These are phyloP conservation scores for Girardia tigrina DNA, from an alignment of 2,888 invertebrate species.

Conservation along the genomic window DNA sequence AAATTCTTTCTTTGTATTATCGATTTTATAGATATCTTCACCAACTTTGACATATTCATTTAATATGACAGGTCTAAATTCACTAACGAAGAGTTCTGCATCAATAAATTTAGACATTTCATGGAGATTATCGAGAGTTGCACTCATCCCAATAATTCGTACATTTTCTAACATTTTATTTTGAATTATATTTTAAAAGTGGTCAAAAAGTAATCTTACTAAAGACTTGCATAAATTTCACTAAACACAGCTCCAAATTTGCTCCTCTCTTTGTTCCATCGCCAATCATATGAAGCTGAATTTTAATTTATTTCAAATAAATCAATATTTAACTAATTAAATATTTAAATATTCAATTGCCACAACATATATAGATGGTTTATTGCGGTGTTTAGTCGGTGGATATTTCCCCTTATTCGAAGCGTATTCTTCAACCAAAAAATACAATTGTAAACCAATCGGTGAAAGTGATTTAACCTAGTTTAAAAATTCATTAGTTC, in stretches of 20 bases:
- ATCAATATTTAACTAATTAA: too few species aligned
- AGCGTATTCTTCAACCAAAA: constrained; percentile 85
- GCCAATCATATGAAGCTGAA: constrained; percentile 68
- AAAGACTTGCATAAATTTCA: neutral
- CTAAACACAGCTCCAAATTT: constrained; percentile 58
- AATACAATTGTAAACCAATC: constrained; percentile 71
- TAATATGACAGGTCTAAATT: constrained; percentile 76
- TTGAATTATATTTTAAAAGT: too few species aligned
- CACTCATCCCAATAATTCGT: constrained; percentile 91
- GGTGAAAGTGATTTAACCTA: too few species aligned
- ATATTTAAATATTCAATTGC: too few species aligned
- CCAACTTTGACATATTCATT: constrained; percentile 62
- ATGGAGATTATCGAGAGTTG: constrained; percentile 76
- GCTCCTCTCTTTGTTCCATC: constrained; percentile 69
- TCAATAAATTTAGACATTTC: constrained; percentile 68
- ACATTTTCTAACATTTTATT: too few species aligned
- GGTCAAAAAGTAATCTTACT: too few species aligned
- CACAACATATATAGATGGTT: constrained; percentile 70
- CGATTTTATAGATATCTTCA: constrained; percentile 56
- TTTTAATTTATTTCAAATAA: too few species aligned
- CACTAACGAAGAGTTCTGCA: constrained; percentile 66
- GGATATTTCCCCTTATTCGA: constrained; percentile 70
- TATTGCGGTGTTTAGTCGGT: constrained; percentile 65
- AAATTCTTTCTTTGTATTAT: constrained; percentile 43
- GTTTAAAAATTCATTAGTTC: too few species aligned